These are phyloP conservation scores for Limnephilus marmoratus DNA, from an alignment of 2,888 invertebrate genomes.

Conservation along the genomic window DNA sequence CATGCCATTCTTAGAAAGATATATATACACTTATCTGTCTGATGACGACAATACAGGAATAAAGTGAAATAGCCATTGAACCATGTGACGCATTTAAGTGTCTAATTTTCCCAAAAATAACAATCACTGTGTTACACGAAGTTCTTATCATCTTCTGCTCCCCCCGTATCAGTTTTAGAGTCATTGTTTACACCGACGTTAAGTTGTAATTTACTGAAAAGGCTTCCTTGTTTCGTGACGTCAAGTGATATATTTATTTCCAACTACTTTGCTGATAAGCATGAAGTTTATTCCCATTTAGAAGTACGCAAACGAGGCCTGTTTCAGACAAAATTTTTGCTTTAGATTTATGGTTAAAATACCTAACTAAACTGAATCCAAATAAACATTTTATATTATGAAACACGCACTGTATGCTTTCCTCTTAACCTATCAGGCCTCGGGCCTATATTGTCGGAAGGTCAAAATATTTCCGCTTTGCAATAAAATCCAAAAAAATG, in stretches of 20 bases:
- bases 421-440: no score
- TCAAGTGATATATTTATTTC: background rate
- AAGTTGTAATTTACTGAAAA: background rate
- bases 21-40: background rate
- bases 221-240: background rate
- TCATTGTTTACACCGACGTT: background rate
- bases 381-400: background rate
- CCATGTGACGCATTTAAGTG: background rate
- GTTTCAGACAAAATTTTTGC: background rate
- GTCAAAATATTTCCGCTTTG: no score
- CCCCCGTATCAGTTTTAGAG: background rate
- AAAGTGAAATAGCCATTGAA: background rate
- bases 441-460: no score
- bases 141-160: background rate
- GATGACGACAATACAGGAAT: background rate
- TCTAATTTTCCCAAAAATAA: background rate
- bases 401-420: background rate
- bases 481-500: no score
- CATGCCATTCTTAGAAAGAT: background rate
- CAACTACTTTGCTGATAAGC: background rate
- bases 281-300: background rate
- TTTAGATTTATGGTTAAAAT: background rate
- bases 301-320: background rate
- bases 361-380: no score
- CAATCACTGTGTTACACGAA: background rate